Conservation (phyloP, 2,888 invertebrate genomes). For the Meghimatium bilineatum region DNA sequence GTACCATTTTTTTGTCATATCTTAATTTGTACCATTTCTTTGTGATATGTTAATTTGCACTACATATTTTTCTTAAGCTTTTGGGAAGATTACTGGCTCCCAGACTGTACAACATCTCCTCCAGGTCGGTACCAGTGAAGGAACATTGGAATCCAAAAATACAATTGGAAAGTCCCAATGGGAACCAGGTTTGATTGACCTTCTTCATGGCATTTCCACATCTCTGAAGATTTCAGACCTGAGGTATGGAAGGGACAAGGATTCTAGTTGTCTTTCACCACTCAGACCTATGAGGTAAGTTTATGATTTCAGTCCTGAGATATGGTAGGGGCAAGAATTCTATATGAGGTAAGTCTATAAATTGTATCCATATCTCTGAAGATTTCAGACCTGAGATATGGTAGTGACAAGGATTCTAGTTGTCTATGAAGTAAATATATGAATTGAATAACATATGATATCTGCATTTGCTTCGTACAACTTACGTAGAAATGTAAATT, state of each 20-base stretch:
- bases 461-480: too few relatives aligned
- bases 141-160: not conserved
- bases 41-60: too few relatives aligned
- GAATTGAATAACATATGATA: too few relatives aligned
- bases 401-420: slow-evolving; percentile 59
- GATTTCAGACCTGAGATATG: slow-evolving; percentile 58
- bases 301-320: not conserved
- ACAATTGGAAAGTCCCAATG: slow-evolving; percentile 23
- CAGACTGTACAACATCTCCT: slow-evolving; percentile 58
- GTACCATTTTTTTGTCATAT: not conserved
- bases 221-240: slow-evolving; percentile 56
- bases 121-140: slow-evolving; percentile 4
- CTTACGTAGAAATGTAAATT: too few relatives aligned
- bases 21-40: not conserved
- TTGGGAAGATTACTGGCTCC: slow-evolving; percentile 45
- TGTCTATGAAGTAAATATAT: slow-evolving; percentile 47
- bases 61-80: not conserved
- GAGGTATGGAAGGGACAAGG: slow-evolving; percentile 61
- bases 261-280: slow-evolving; percentile 61
- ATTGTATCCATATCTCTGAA: slow-evolving; percentile 56
- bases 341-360: too few relatives aligned
- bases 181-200: slow-evolving; percentile 56
- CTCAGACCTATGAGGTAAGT: slow-evolving; percentile 51
- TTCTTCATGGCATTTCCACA: slow-evolving; percentile 61
- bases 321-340: too few relatives aligned